Percentiles rank a stretch among this genome's conserved stretches.
phyloP scores from a whole-genome alignment of 2,888 invertebrate species.

The Itoplectis maculator region DNA sequence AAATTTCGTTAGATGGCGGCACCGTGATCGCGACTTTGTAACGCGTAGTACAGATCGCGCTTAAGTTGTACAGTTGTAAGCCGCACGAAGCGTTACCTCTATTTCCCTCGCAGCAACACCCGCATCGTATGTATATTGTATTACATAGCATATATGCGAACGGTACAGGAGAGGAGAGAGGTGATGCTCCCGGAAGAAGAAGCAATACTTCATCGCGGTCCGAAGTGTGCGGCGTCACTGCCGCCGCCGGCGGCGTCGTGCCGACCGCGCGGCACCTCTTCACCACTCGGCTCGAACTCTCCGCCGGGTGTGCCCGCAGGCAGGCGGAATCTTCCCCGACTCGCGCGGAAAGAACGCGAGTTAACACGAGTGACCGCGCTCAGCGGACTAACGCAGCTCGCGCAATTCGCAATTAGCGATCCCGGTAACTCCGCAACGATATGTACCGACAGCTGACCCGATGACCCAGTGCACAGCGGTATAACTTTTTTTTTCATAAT shows the following conservation, averaged over 20 bases:
- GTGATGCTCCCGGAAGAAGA: conserved; percentile 60
- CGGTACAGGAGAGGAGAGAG: too few species aligned
- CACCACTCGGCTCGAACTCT: conserved; percentile 60
- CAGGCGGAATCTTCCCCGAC: conserved; percentile 54
- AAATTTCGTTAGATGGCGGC: too few species aligned
- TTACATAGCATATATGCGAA: too few species aligned
- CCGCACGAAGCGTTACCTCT: too few species aligned
- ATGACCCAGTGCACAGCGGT: neutral
- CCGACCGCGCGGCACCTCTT: conserved; percentile 43
- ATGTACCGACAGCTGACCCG: neutral
- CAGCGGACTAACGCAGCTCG: conserved; percentile 22
- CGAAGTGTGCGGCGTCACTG: conserved; percentile 50
- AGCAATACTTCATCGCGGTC: conserved; percentile 40
- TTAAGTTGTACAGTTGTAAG: too few species aligned
- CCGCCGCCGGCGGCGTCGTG: conserved; percentile 38
- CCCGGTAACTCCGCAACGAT: conserved; percentile 27
- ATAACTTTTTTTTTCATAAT: too few species aligned
- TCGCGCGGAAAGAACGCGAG: conserved; percentile 27
- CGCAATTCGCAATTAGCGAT: conserved; percentile 55
- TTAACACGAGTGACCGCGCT: conserved; percentile 22
- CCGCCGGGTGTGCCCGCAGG: conserved; percentile 65
- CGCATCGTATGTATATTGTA: too few species aligned
- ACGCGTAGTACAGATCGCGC: too few species aligned
- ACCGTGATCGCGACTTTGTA: too few species aligned
- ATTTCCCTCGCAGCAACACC: too few species aligned